A percentile compares a stretch with the other conserved stretches of the same genome.
These are phyloP conservation scores for Rhodinocichla rosea DNA, from an alignment of 2,113 vertebrate genomes.

Conservation along the genomic window DNA sequence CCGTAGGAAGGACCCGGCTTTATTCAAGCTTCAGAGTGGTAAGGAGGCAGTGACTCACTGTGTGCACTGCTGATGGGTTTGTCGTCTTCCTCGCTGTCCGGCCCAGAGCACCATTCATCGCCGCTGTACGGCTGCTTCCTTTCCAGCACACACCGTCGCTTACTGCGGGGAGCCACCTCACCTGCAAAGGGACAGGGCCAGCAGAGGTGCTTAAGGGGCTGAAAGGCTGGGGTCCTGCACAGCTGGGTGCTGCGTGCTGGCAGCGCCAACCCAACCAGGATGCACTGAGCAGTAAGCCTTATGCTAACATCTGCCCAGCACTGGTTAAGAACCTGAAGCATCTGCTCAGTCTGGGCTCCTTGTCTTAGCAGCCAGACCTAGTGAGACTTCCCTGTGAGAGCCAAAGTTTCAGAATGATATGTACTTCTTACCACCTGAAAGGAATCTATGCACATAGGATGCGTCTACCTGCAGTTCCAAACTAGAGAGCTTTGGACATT, in stretches of 20 bases:
- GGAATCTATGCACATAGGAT: neutral
- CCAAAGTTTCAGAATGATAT: neutral
- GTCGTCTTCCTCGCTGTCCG: constrained; percentile 94
- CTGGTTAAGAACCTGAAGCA: neutral
- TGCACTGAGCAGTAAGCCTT: neutral
- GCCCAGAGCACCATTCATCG: constrained; percentile 97
- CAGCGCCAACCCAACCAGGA: neutral
- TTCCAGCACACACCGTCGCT: constrained; percentile 93
- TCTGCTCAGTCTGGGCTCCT: neutral
- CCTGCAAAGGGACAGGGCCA: constrained; percentile 37
- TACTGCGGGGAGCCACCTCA: constrained; percentile 90
- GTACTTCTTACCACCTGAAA: neutral
- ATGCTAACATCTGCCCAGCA: neutral
- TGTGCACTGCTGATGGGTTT: constrained; percentile 82
- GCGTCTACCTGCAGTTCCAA: neutral
- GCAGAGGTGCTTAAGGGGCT: neutral
- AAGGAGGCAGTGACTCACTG: constrained; percentile 78
- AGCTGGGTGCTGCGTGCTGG: neutral
- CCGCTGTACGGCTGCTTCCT: constrained; percentile 97
- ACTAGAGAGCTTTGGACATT: neutral
- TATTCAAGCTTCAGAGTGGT: neutral
- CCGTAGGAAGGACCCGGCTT: neutral
- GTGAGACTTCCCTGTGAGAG: neutral
- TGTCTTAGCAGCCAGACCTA: neutral
- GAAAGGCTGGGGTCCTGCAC: neutral